Base-by-base conservation (phyloP, 1,140 invertebrate species). In the Caenorhabditis inopinata region DNA sequence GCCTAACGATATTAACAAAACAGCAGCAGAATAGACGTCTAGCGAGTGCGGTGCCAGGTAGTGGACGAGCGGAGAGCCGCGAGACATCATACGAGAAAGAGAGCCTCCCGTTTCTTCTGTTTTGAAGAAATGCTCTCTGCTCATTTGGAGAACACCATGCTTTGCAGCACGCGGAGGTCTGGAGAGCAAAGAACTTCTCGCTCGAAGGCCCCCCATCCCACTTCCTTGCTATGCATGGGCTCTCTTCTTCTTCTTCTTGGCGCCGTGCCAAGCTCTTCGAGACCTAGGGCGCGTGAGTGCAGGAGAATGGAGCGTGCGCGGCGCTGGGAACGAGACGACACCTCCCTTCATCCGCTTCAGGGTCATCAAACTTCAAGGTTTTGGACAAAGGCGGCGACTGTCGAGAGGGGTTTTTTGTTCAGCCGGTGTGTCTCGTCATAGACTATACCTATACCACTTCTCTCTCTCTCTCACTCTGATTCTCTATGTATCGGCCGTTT, bases 351-450 rank as follows among this genome's bases (percentile, higher is more conserved):
- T n/a, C n/a, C 27, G 27, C 27, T 58, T 58, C 58, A 68, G 58
- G 32, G 58, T 68, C 58, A 68, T 68, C 58, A 68, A 68, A 35
- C 58, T 68, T 68, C 58, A 68, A 68, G 58, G 58, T 68, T 68
- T 68, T 18, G 49, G 49, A 25, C n/a, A n/a, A 7, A 14, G 12
- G 12, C 51, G 27, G 51, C 2, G 49, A 53, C 49, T 58, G 51
- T 32, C 51, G 18, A 14, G 12, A 58, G 51, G 35, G 51, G 35
- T 58, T 58, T 58, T 32, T 32, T 23, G 27, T 32, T 58, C 51
- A 51, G 14, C 38, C 14, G 38, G 9, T 53, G 16, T 68, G 58
- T 42, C 5, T 68, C 58, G n/a, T 21, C 27, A 58, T 58, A 58
- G 51, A 58, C 51, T 29, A 32, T 29, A 25, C 18, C 23, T n/a